A percentile compares a stretch with the other conserved stretches of the same genome.
phyloP scores from a whole-genome alignment of 2,113 vertebrate species.

The Acanthisitta chloris region DNA sequence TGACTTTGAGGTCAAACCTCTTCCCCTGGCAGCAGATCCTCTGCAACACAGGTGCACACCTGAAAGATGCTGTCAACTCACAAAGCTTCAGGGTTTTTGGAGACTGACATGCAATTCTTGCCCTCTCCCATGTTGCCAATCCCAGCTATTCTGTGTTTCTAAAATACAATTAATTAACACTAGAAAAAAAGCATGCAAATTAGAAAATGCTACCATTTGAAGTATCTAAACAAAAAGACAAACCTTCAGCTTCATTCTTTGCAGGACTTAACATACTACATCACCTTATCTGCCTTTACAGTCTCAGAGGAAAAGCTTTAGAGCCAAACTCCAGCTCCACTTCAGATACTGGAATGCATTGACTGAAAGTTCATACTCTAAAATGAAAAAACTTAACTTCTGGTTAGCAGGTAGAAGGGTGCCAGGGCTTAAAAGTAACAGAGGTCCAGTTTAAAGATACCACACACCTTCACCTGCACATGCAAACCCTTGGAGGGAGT shows the following conservation, averaged over 20 bases:
- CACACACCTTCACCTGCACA: background rate
- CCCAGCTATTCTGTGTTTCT: background rate
- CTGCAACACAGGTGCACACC: accelerated
- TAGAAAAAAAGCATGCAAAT: background rate
- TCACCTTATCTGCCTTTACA: background rate
- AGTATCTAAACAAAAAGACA: background rate
- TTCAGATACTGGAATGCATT: background rate
- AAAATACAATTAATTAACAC: background rate
- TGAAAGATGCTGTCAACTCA: background rate
- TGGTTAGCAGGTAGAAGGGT: background rate
- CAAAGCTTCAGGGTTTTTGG: background rate
- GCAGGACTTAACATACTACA: background rate
- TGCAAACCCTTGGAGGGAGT: background rate
- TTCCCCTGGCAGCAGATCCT: background rate
- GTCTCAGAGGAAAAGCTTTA: background rate
- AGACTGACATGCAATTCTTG: accelerated
- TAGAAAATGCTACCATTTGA: background rate
- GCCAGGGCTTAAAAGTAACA: background rate
- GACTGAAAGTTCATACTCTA: background rate
- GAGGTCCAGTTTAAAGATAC: background rate
- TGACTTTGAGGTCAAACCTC: background rate
- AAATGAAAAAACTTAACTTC: background rate
- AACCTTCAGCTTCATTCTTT: background rate
- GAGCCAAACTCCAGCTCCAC: background rate
- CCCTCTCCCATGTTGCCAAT: background rate